Conservation (phyloP, 2,113 vertebrate genomes). For the Thalassarche chlororhynchos region DNA sequence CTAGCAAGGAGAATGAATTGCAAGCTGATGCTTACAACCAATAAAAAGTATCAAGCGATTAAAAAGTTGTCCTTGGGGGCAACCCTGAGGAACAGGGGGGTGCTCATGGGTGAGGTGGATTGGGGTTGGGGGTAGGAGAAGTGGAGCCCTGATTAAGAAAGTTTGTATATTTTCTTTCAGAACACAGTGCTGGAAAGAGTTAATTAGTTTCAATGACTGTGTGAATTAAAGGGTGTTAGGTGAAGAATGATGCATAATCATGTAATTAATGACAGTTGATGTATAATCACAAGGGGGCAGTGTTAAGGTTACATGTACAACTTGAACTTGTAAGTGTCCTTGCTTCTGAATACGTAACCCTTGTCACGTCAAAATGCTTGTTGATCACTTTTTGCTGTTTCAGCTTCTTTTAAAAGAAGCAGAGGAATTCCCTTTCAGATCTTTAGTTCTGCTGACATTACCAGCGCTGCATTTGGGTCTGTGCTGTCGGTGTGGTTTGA, state of each 20-base stretch:
- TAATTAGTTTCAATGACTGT: background rate
- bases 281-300: conserved; percentile 55
- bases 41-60: background rate
- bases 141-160: background rate
- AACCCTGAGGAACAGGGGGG: background rate
- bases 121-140: background rate
- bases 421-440: background rate
- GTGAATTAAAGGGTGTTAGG: background rate
- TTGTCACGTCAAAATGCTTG: background rate
- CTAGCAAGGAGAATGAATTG: background rate
- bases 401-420: background rate
- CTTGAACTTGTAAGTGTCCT: background rate
- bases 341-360: background rate
- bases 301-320: conserved; percentile 14
- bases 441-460: background rate
- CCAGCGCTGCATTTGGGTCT: background rate
- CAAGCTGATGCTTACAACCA: background rate
- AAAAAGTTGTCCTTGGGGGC: background rate
- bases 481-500: background rate
- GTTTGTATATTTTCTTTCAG: background rate
- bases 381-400: background rate
- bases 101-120: background rate
- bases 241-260: background rate
- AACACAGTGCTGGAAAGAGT: background rate
- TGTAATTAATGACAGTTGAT: background rate